Conservation (phyloP, 2,888 invertebrate species). For the Allacma fusca region DNA sequence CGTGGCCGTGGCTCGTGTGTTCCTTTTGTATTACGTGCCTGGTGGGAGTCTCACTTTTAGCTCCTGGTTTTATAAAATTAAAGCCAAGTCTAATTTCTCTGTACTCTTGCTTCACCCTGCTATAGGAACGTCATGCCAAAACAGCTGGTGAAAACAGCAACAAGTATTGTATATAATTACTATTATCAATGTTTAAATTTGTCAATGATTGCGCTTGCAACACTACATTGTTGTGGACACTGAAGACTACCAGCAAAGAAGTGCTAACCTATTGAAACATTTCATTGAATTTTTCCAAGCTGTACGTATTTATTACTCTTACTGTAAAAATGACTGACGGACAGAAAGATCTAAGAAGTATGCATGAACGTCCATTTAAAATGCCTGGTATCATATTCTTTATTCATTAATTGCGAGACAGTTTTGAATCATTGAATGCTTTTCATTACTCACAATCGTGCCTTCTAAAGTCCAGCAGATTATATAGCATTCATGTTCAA, state of each 20-base stretch:
- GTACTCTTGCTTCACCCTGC: constrained; percentile 16
- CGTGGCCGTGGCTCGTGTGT: constrained; percentile 9
- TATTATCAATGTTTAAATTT: background rate
- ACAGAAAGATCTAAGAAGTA: background rate
- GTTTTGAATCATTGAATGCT: constrained; percentile 3
- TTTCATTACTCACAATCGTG: background rate
- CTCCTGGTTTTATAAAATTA: background rate
- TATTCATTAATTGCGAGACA: background rate
- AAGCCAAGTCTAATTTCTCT: background rate
- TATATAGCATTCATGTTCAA: too few relatives aligned
- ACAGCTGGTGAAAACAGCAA: constrained; percentile 16
- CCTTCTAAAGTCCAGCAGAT: too few relatives aligned
- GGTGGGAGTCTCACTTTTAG: background rate
- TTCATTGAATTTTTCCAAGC: background rate
- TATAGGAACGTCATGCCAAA: constrained; percentile 16
- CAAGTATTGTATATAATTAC: background rate
- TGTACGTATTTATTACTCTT: background rate
- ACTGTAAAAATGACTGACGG: background rate
- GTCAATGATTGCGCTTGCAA: background rate
- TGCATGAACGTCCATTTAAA: background rate
- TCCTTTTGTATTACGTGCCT: constrained; percentile 12
- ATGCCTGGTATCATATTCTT: background rate
- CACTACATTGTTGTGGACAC: constrained; percentile 4
- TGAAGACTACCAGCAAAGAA: constrained; percentile 6
- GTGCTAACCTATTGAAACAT: background rate